phyloP scores from a whole-genome alignment of 2,888 invertebrate species.

The Cryptus viduatorius region DNA sequence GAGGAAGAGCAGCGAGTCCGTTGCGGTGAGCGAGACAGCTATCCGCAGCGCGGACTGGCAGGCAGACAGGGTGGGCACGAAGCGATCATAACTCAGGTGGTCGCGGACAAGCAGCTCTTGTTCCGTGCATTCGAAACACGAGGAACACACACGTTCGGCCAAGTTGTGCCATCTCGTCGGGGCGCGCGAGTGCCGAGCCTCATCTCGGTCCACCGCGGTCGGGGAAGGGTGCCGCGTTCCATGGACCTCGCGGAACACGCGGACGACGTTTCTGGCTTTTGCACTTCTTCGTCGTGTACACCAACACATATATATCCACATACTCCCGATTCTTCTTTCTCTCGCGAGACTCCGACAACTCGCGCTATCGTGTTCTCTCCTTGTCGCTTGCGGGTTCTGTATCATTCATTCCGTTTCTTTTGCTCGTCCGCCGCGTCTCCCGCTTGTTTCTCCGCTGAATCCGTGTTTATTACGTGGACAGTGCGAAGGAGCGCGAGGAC shows the following conservation, averaged over 20 bases:
- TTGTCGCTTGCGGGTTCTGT: conserved; percentile 19
- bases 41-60: conserved; percentile 57
- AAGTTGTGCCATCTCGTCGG: conserved; percentile 68
- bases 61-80: conserved; percentile 79
- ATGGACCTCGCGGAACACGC: conserved; percentile 68
- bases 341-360: neutral
- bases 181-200: conserved; percentile 56
- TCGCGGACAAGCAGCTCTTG: conserved; percentile 81
- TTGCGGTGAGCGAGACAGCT: conserved; percentile 50
- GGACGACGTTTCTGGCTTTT: conserved; percentile 25
- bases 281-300: conserved; percentile 16
- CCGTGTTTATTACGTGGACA: conserved; percentile 25
- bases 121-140: conserved; percentile 80
- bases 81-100: conserved; percentile 82
- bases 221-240: conserved; percentile 67
- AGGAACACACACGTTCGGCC: conserved; percentile 79
- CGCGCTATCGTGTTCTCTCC: conserved; percentile 16
- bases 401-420: conserved; percentile 25
- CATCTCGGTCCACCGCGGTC: neutral
- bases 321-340: neutral
- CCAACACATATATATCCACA: conserved; percentile 10
- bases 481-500: conserved; percentile 6
- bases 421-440: neutral
- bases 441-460: conserved; percentile 27
- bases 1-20: conserved; percentile 59